phyloP scores from a whole-genome alignment of 2,888 invertebrate genomes.

The Sialis fuliginosa region DNA sequence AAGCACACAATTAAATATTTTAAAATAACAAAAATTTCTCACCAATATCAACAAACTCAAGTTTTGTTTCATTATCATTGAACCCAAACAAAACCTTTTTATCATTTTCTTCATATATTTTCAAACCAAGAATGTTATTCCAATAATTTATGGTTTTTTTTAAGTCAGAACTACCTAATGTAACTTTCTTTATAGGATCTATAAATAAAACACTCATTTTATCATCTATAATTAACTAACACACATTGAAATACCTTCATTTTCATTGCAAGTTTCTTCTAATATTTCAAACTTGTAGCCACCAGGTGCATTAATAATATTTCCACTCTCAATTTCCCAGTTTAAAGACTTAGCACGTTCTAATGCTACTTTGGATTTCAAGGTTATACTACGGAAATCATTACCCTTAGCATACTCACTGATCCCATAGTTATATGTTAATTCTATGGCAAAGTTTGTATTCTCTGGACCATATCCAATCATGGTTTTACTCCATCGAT shows the following conservation, averaged over 20 bases:
- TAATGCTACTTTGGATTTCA: constrained; percentile 60
- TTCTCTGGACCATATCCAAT: constrained; percentile 94
- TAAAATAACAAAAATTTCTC: constrained; percentile 14
- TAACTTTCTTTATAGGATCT: constrained; percentile 70
- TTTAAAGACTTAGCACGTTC: constrained; percentile 49
- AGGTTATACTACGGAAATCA: constrained; percentile 75
- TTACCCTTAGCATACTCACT: constrained; percentile 76
- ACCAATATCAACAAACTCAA: constrained; percentile 62
- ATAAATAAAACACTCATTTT: constrained; percentile 14
- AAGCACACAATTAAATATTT: no score
- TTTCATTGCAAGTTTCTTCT: constrained; percentile 47
- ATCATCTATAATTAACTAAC: neutral
- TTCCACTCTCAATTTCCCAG: constrained; percentile 51
- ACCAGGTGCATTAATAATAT: constrained; percentile 68
- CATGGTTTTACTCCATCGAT: constrained; percentile 99
- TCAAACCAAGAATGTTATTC: constrained; percentile 60
- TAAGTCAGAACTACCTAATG: constrained; percentile 61
- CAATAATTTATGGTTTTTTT: constrained; percentile 66
- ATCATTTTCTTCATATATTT: constrained; percentile 42
- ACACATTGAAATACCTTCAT: constrained; percentile 33
- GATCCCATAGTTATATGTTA: constrained; percentile 95
- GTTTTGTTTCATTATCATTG: constrained; percentile 49
- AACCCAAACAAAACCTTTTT: constrained; percentile 52
- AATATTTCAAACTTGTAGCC: constrained; percentile 77
- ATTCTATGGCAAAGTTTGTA: constrained; percentile 84